Evolutionary conservation across 2,113 vertebrate species (phyloP).

Genomic region (Loxodonta africana): DNA sequence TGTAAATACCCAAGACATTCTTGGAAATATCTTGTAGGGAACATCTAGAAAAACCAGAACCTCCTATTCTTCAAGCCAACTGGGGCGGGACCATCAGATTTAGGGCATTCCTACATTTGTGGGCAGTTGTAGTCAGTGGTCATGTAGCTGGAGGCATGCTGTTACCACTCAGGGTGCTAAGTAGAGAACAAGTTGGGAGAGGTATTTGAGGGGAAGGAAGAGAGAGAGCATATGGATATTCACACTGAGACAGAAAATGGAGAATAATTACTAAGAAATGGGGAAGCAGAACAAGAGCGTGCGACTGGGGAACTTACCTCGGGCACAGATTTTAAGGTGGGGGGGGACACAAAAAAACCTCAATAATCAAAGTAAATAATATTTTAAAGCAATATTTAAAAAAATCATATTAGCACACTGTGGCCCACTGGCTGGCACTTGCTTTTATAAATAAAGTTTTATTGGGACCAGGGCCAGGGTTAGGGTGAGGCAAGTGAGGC

Average conservation of each 20-base stretch:
- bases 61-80: not conserved
- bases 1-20: not conserved
- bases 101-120: not conserved
- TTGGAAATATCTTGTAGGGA: not conserved
- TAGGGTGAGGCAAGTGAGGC: not conserved
- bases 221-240: not conserved
- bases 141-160: not conserved
- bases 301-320: not conserved
- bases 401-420: not conserved
- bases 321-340: not conserved
- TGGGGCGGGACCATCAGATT: not conserved
- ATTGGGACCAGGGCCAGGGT: not conserved
- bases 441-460: conserved; percentile 16
- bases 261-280: not conserved
- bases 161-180: not conserved
- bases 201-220: not conserved
- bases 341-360: not conserved
- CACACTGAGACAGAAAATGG: not conserved
- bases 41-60: not conserved
- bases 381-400: not conserved
- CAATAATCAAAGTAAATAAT: not conserved
- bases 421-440: not conserved
- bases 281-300: not conserved
- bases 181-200: not conserved
- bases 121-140: not conserved